Evolutionary conservation across 2,888 invertebrate species (phyloP).

Genomic region (Adelognathus sp.): DNA sequence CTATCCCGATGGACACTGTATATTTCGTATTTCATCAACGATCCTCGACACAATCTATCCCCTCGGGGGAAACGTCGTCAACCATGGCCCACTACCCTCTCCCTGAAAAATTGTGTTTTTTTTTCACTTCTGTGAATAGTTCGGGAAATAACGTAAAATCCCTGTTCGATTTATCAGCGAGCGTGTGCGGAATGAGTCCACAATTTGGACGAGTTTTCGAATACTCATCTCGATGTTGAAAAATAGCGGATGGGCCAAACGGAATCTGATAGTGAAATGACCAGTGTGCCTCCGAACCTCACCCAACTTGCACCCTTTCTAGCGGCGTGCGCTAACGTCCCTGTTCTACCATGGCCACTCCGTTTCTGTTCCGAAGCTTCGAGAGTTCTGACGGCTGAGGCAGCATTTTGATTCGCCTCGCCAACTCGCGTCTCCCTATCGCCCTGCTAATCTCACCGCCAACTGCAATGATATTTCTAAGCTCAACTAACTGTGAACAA

Average conservation of each 20-base stretch:
- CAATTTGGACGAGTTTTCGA: not conserved
- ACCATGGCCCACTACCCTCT: too few relatives aligned
- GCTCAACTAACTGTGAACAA: slow-evolving; percentile 35
- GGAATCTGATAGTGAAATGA: not conserved
- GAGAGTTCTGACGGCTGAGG: slow-evolving; percentile 8
- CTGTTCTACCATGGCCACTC: not conserved
- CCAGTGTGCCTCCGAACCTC: not conserved
- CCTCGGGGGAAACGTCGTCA: not conserved
- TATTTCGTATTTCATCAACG: slow-evolving; percentile 6
- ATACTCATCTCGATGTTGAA: not conserved
- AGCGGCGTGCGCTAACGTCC: not conserved
- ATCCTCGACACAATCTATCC: not conserved
- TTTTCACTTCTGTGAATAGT: not conserved
- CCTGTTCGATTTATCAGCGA: not conserved
- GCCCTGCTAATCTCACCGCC: slow-evolving; percentile 6
- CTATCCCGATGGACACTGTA: not conserved
- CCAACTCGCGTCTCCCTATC: slow-evolving; percentile 35
- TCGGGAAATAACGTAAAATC: not conserved
- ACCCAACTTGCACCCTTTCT: not conserved
- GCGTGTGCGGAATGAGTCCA: too few relatives aligned
- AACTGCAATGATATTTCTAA: slow-evolving; percentile 43
- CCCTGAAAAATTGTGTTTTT: not conserved
- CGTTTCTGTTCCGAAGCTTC: not conserved
- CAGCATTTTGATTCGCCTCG: slow-evolving; percentile 44
- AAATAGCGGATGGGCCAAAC: not conserved